A percentile compares a stretch with the other conserved stretches of the same genome.
These are phyloP conservation scores for Ceyx melanurus DNA, from an alignment of 2,113 vertebrate species.

Conservation along the genomic window DNA sequence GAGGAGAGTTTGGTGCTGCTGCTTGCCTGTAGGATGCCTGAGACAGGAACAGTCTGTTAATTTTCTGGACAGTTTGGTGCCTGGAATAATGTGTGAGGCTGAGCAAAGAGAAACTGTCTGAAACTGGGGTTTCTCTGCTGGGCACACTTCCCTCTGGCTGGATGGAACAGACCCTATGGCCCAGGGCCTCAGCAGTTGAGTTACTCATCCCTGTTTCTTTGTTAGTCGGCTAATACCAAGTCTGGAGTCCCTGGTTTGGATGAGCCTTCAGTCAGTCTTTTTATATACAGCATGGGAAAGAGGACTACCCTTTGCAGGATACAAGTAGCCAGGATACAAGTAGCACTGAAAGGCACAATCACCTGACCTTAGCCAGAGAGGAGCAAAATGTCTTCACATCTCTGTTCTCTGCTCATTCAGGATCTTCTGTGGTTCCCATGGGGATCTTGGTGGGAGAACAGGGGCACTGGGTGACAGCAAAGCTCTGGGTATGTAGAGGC, in stretches of 20 bases:
- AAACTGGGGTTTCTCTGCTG: not conserved
- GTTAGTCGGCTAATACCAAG: not conserved
- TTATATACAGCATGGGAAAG: not conserved
- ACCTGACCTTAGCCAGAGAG: not conserved
- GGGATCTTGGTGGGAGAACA: not conserved
- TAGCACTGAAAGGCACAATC: not conserved
- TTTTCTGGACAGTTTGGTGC: not conserved
- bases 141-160: not conserved
- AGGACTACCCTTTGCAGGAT: not conserved
- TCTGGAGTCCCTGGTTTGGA: not conserved
- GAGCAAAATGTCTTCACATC: not conserved
- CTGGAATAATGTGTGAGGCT: rapidly evolving
- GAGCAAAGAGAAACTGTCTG: not conserved
- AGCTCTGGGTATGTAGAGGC: not conserved
- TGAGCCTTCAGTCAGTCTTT: not conserved
- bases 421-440: not conserved
- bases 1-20: not conserved
- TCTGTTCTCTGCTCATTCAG: not conserved
- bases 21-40: not conserved
- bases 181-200: not conserved
- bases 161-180: not conserved
- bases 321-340: not conserved
- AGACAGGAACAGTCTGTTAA: not conserved
- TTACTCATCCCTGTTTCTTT: not conserved
- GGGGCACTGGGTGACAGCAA: not conserved